Conservation (phyloP, 2,113 vertebrate species). For the Myiopsitta monachus region DNA sequence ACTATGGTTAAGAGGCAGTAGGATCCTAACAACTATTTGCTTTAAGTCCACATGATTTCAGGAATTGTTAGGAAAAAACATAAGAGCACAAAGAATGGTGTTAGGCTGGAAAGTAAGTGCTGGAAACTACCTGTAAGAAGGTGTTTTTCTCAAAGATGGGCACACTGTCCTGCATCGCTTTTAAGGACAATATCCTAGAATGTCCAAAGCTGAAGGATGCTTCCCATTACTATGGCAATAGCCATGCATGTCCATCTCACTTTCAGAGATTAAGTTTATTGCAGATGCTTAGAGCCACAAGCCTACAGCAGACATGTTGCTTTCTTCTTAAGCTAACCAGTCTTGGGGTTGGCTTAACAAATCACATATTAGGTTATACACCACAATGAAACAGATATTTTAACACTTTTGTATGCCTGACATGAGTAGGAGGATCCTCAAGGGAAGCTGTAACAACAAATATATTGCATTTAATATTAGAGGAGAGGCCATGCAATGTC, state of each 20-base stretch:
- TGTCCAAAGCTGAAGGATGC: neutral
- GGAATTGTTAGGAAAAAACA: neutral
- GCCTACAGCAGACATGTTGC: neutral
- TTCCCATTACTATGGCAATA: neutral
- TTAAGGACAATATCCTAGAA: neutral
- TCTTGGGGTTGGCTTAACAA: neutral
- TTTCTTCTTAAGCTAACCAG: neutral
- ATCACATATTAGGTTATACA: neutral
- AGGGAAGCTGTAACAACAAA: constrained; percentile 26
- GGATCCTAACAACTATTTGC: neutral
- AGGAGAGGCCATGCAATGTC: constrained; percentile 9
- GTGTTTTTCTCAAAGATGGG: neutral
- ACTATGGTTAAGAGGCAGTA: neutral
- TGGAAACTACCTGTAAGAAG: neutral
- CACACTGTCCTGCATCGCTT: accelerated
- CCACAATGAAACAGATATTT: neutral
- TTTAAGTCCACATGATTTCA: neutral
- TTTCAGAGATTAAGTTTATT: neutral
- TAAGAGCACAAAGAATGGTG: neutral
- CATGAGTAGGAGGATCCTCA: constrained; percentile 22
- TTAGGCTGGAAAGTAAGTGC: neutral
- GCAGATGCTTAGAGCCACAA: neutral
- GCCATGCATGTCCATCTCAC: neutral
- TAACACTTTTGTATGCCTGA: neutral
- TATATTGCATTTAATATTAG: constrained; percentile 9